These are phyloP conservation scores for Melanerpes aurifrons DNA, from an alignment of 2,113 vertebrate species.

Conservation along the genomic window DNA sequence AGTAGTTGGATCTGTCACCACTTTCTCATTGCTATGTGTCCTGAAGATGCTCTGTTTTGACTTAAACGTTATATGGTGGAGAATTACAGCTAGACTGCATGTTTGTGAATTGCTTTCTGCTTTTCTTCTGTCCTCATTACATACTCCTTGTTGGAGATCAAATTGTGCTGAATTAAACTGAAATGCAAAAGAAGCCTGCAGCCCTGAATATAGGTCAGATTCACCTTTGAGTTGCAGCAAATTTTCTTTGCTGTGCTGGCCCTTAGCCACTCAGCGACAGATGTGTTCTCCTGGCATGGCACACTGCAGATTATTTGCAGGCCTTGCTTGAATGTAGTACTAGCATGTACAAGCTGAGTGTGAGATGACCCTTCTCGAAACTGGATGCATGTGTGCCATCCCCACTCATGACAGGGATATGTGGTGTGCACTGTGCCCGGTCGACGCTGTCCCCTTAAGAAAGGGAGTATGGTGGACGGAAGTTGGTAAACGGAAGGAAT, in stretches of 20 bases:
- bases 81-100: not conserved
- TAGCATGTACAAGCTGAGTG: not conserved
- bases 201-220: not conserved
- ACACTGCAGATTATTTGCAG: not conserved
- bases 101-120: not conserved
- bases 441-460: no score
- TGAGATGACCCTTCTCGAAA: not conserved
- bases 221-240: not conserved
- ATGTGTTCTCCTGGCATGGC: not conserved
- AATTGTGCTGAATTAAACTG: conserved; percentile 11
- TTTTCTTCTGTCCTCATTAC: not conserved
- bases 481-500: no score
- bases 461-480: no score
- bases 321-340: not conserved
- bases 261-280: not conserved
- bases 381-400: not conserved
- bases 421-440: accelerated
- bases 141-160: not conserved
- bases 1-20: not conserved
- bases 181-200: conserved; percentile 7
- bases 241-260: not conserved
- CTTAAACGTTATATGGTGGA: not conserved
- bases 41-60: not conserved
- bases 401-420: not conserved
- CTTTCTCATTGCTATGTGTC: not conserved